Conservation (phyloP, 2,113 vertebrate species). For the Gavia stellata region DNA sequence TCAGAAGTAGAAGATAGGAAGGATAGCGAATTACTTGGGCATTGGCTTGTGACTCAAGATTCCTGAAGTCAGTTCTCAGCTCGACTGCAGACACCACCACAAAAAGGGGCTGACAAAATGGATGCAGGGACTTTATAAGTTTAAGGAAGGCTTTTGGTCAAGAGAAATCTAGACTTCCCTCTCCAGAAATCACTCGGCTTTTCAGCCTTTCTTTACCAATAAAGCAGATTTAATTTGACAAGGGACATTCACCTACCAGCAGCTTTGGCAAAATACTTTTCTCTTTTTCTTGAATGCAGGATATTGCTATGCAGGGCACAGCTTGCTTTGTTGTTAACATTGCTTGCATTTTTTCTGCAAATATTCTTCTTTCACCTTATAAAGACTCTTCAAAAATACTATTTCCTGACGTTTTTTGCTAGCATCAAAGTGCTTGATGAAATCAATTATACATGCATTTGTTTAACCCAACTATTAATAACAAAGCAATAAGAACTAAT, state of each 20-base stretch:
- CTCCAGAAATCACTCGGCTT: background rate
- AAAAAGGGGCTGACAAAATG: background rate
- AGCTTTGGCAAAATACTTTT: background rate
- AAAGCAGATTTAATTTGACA: background rate
- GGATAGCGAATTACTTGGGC: background rate
- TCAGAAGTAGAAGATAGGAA: background rate
- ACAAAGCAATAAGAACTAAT: background rate
- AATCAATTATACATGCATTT: background rate
- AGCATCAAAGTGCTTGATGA: background rate
- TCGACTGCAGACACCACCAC: background rate
- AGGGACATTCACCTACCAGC: background rate
- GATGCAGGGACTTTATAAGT: background rate
- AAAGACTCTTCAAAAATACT: background rate
- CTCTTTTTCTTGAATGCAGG: background rate
- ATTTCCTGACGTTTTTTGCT: background rate
- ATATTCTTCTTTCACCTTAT: background rate
- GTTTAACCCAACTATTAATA: background rate
- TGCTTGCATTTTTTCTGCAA: background rate
- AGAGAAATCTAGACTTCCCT: background rate
- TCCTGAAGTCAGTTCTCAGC: background rate
- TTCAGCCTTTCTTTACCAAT: background rate
- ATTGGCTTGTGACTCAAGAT: background rate
- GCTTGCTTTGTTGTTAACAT: background rate
- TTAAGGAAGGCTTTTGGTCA: background rate
- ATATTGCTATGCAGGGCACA: background rate